phyloP scores from a whole-genome alignment of 1,140 invertebrate species.

The Hesperophylax magnus region DNA sequence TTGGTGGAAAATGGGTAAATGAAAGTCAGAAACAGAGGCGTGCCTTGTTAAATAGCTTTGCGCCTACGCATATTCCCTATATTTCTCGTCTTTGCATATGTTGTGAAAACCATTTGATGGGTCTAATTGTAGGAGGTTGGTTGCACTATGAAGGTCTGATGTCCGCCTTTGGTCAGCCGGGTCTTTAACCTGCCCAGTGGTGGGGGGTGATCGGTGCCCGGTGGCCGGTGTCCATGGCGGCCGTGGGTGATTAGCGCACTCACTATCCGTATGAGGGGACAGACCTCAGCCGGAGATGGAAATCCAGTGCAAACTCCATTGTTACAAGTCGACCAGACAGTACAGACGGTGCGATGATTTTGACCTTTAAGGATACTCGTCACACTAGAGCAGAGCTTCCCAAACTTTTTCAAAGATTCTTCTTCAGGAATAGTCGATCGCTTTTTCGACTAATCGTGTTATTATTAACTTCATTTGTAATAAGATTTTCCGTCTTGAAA shows the following conservation, averaged over 20 bases:
- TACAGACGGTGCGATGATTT: slow-evolving; percentile 1
- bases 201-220: neutral
- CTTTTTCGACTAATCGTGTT: too few relatives aligned
- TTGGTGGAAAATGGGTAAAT: too few relatives aligned
- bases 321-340: neutral
- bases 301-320: slow-evolving; percentile 2
- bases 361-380: slow-evolving; percentile 22
- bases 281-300: slow-evolving; percentile 2
- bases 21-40: too few relatives aligned
- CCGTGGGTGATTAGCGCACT: slow-evolving; percentile 2
- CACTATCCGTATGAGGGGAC: neutral
- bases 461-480: too few relatives aligned
- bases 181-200: slow-evolving; percentile 19
- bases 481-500: too few relatives aligned
- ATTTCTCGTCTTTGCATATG: neutral
- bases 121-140: neutral
- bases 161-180: neutral
- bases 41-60: too few relatives aligned
- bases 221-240: too few relatives aligned
- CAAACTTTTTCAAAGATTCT: too few relatives aligned
- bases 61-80: too few relatives aligned
- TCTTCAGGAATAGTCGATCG: too few relatives aligned
- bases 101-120: slow-evolving; percentile 11
- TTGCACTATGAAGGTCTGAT: slow-evolving; percentile 5
- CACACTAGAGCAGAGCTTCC: neutral